A percentile compares a stretch with the other conserved stretches of the same genome.
These are phyloP conservation scores for Caretta caretta DNA, from an alignment of 2,113 vertebrate genomes.

Conservation along the genomic window DNA sequence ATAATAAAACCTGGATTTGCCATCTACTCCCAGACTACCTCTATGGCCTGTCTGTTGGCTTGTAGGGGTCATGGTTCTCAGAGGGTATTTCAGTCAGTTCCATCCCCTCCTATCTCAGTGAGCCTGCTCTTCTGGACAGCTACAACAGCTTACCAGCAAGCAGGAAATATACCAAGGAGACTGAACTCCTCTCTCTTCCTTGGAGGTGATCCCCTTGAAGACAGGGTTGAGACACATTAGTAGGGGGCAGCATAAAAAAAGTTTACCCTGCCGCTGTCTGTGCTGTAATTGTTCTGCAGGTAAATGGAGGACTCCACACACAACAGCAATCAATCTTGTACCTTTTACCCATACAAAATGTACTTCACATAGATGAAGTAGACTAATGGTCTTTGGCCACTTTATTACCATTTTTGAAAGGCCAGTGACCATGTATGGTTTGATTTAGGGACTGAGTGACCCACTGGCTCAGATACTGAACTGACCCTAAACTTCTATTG, in stretches of 20 bases:
- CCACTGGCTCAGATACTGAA: not conserved
- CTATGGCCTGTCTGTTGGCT: not conserved
- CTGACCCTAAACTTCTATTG: not conserved
- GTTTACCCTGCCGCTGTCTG: accelerated
- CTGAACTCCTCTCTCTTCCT: not conserved
- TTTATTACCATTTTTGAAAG: not conserved
- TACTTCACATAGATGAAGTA: not conserved
- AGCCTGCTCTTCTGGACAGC: accelerated
- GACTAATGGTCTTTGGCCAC: not conserved
- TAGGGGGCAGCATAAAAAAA: not conserved
- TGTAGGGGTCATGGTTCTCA: not conserved
- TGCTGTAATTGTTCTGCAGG: not conserved
- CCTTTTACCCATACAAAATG: not conserved
- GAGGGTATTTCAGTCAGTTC: accelerated
- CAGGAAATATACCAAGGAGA: not conserved
- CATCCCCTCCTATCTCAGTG: not conserved
- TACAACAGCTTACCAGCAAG: not conserved
- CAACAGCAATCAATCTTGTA: not conserved
- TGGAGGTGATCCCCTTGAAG: not conserved
- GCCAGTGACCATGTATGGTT: not conserved
- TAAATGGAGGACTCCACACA: not conserved
- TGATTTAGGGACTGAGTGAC: not conserved
- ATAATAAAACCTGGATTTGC: not conserved
- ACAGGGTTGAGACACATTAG: not conserved
- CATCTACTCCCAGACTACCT: accelerated